These are phyloP conservation scores for Luperina nickerlii DNA, from an alignment of 2,888 invertebrate species.

Conservation along the genomic window DNA sequence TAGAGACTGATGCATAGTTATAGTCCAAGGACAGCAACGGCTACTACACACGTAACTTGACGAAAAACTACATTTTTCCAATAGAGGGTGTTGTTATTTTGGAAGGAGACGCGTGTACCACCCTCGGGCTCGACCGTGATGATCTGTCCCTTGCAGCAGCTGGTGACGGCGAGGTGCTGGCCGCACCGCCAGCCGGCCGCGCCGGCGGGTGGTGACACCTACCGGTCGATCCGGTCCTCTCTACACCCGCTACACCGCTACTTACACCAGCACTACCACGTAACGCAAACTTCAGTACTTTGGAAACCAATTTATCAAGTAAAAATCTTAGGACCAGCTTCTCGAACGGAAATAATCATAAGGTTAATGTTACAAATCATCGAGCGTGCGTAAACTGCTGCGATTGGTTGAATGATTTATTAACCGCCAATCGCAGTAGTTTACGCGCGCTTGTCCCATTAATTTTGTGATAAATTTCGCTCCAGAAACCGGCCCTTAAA, in stretches of 20 bases:
- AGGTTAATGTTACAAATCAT: not conserved
- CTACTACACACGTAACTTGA: not conserved
- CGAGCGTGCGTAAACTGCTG: not conserved
- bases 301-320: not conserved
- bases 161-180: conserved; percentile 98
- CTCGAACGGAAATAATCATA: not conserved
- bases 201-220: conserved; percentile 93
- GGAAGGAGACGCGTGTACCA: conserved; percentile 90
- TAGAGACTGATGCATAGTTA: not conserved
- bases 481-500: not conserved
- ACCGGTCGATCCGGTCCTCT: not conserved
- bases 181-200: conserved; percentile 92
- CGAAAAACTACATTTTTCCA: conserved; percentile 93
- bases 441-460: not conserved
- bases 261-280: conserved; percentile 10
- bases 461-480: not conserved
- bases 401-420: not conserved
- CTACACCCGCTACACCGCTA: conserved; percentile 6
- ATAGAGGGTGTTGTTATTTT: conserved; percentile 93
- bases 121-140: conserved; percentile 93
- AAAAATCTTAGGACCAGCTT: not conserved
- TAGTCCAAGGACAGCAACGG: too few species aligned
- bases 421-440: not conserved
- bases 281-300: conserved; percentile 13
- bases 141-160: conserved; percentile 98